Base-by-base conservation (phyloP, 37 sponge, comb jelly and placozoan genomes). In the Lycopodina hypogea region DNA sequence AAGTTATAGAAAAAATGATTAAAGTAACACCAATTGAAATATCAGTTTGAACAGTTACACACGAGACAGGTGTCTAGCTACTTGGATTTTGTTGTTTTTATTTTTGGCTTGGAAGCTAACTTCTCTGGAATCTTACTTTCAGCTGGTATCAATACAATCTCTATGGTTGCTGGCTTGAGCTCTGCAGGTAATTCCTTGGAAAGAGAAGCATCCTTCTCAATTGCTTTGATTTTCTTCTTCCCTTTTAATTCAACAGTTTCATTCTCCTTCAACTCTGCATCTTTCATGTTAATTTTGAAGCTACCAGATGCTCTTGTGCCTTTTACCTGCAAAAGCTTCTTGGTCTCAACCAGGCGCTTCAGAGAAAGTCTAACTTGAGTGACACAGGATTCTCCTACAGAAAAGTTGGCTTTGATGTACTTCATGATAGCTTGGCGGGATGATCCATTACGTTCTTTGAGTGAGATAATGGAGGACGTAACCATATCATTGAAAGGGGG, bases 401-500 rank as follows among this genome's bases (percentile, higher is more conserved):
- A 91, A 90, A 87, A 94, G 77, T 97, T 86, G 80, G 73, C 80
- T 17, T 40, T 28, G 85, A 97, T 87, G 95, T 94, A 91, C 88
- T 94, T 97, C 74, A 72, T 6, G 85, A 97, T 97, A 42, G 81
- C 80, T 41, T 92, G 95, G 23, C 93, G 83, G 19, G 90, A 88
- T 41, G 90, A 86, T 3, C 97, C 97, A 17, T 60, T 68, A 23
- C 95, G 77, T 28, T 92, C 93, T 71, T 84, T 86, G 41, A 94
- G 79, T 7, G 75, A 42, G 23, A 35, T 34, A 64, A 97, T 83
- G 51, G 97, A 90, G 23, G 85, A 82, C 19, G 3, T 65, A 57
- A 97, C 80, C 95, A 97, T 94, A 52, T 93, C 95, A 30, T 63
- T 70, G 83, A 94, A 97, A 41, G 85, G 69, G 23, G 97, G 97